Base-by-base conservation (phyloP, 2,797 vertebrate species). In the Nannoperca australis region DNA sequence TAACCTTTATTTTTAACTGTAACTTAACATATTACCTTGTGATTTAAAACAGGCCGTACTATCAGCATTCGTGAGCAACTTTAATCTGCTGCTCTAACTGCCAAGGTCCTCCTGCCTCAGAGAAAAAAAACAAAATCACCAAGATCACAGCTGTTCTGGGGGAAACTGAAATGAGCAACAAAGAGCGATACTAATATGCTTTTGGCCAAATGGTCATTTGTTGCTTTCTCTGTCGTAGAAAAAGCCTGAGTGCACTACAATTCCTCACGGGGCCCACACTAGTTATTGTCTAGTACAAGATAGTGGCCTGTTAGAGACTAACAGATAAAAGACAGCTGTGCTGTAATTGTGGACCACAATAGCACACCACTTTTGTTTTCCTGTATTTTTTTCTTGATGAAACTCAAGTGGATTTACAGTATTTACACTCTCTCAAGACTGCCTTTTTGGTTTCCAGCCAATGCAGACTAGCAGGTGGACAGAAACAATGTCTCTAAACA, bases 71-170 rank as follows among this genome's bases (percentile, higher is more conserved):
- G 17, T 22, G 73, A 78, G 71, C 54, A 72, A 71, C 50, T 80
- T 59, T 49, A 79, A 74, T 71, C 70, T 74, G 70, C 66, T 83
- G 75, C 85, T 89, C 70, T 65, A 82, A 88, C 91, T 93, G 88
- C 89, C 89, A 83, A 78, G 76, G 78, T 84, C 79, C 74, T 78
- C 79, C 74, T 78, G 76, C 85, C 60, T 84, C 59, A 75, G 84
- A 83, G 73, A 62, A 73, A 65, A 51, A 32, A 32, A 58, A 69
- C 24, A 17, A 54, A 71, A 74, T 80, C 54, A 67, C 22, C 24
- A 55, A 65, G 51, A 86, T 74, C 65, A 74, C 76, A 80, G 56
- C 78, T 74, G 59, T 81, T 68, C 49, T 61, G 5, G 76, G 68
- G 61, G 73, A 70, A 79, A 64, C 20, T 60, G 10, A 84, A 14